These are phyloP conservation scores for Synanthedon formicaeformis DNA, from an alignment of 2,888 invertebrate genomes.

Conservation along the genomic window DNA sequence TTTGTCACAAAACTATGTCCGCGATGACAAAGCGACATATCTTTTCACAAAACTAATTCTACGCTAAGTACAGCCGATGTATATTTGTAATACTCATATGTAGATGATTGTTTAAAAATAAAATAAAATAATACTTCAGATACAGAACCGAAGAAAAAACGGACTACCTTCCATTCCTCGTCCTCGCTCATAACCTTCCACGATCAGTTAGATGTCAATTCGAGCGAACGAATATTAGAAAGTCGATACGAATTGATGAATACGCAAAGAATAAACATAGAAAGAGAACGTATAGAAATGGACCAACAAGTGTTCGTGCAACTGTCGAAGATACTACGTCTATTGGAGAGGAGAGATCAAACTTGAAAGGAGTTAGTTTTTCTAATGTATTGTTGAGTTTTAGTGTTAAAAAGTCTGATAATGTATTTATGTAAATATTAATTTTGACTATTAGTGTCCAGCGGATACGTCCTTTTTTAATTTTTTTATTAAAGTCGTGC, in stretches of 20 bases:
- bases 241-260: constrained; percentile 1
- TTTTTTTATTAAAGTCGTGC: no score
- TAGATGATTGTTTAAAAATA: no score
- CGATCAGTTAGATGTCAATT: constrained; percentile 8
- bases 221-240: constrained; percentile 8
- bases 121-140: constrained; percentile 12
- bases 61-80: no score
- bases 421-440: no score
- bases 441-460: no score
- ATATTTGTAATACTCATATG: no score
- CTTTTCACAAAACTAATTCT: no score
- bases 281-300: constrained; percentile 21
- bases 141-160: constrained; percentile 28
- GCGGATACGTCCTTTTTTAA: no score
- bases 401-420: no score
- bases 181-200: constrained; percentile 35
- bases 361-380: constrained; percentile 18
- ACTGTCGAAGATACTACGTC: constrained; percentile 36
- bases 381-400: no score
- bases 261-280: constrained; percentile 14
- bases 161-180: constrained; percentile 31
- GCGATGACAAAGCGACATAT: no score
- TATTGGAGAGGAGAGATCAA: constrained; percentile 35
- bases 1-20: no score
- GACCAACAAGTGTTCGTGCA: constrained; percentile 34